These are phyloP conservation scores for Narcine bancroftii DNA, from an alignment of 2,113 vertebrate genomes.

Conservation along the genomic window DNA sequence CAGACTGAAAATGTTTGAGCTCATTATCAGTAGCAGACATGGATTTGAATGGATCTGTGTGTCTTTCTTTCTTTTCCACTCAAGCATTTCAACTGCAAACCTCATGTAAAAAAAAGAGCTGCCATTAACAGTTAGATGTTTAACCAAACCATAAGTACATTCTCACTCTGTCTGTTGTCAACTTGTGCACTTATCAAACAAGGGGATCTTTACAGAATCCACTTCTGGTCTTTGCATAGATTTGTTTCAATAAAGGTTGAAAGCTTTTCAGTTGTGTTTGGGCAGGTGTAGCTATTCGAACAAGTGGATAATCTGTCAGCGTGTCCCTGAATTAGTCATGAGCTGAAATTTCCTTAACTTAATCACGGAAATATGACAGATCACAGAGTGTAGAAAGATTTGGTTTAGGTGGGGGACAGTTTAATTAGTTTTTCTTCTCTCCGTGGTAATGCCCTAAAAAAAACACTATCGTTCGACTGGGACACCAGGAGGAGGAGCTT, in stretches of 20 bases:
- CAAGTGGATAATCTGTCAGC: constrained; percentile 39
- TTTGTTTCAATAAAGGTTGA: constrained; percentile 44
- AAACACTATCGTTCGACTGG: neutral
- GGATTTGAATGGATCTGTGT: constrained; percentile 15
- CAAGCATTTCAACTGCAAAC: constrained; percentile 40
- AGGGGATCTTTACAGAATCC: constrained; percentile 26
- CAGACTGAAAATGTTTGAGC: constrained; percentile 29
- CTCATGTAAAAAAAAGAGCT: constrained; percentile 38
- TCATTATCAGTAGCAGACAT: constrained; percentile 11
- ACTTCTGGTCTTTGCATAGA: constrained; percentile 22
- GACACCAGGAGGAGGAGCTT: neutral
- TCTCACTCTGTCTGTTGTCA: constrained; percentile 27
- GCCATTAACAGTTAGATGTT: constrained; percentile 42
- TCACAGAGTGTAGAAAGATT: constrained; percentile 12
- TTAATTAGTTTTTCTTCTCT: constrained; percentile 2
- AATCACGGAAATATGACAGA: constrained; percentile 33
- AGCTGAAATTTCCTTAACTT: constrained; percentile 22
- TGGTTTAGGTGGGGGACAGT: neutral
- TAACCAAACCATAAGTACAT: constrained; percentile 40
- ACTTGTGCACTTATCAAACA: constrained; percentile 31
- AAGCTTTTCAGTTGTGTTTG: constrained; percentile 44
- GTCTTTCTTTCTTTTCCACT: neutral
- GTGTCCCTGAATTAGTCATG: constrained; percentile 27
- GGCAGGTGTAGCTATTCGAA: constrained; percentile 42
- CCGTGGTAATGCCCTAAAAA: neutral